Evolutionary conservation across 2,113 vertebrate genomes (phyloP), one percentile per base, ranked within the genome.

Genomic region (Prolemur simus): DNA sequence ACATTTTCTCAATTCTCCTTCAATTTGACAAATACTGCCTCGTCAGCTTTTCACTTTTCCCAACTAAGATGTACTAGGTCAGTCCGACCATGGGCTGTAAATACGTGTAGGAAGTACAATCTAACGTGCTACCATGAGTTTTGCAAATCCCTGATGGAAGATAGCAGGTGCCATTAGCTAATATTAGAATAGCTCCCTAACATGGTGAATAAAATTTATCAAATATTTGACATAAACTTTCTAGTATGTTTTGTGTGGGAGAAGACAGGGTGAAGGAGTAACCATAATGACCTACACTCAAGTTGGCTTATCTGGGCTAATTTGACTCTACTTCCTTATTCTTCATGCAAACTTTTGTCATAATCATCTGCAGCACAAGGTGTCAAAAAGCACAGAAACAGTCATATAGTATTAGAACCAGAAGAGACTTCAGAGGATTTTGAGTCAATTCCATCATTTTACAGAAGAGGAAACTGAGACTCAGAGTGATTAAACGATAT

Each of bases 31-130:
- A 82, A 49, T 58, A 84, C 47, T 49, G 6, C 39, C 45, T 25
- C 34, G 56, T 66, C 27, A 91, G 6, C 63, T 74, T 91, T 82
- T 68, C 69, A 94, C 23, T 83, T 69, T 77, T 49, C 91, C 15
- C n/a, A 63, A 25, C 27, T 58, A 39, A 69, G 32, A 23, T 39
- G 4, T 9, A 18, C n/a, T 10, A 63, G 92, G 92, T 94, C 94
- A 96, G 4, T 76, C 25, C 89, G 95, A 94, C 56, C 78, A 34
- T 74, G 39, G 56, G 29, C 77, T 83, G 68, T 37, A 88, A 96
- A 94, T 66, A 60, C 12, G 84, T 68, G 8, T 63, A 92, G 25
- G 10, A 80, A 45, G n/a, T 18, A 68, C 52, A 73, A 60, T 34
- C 17, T n/a, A 32, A 86, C 86, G 47, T 66, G 52, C 56, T 60